These are phyloP conservation scores for Prolemur simus DNA, from an alignment of 2,113 vertebrate genomes.

Conservation along the genomic window DNA sequence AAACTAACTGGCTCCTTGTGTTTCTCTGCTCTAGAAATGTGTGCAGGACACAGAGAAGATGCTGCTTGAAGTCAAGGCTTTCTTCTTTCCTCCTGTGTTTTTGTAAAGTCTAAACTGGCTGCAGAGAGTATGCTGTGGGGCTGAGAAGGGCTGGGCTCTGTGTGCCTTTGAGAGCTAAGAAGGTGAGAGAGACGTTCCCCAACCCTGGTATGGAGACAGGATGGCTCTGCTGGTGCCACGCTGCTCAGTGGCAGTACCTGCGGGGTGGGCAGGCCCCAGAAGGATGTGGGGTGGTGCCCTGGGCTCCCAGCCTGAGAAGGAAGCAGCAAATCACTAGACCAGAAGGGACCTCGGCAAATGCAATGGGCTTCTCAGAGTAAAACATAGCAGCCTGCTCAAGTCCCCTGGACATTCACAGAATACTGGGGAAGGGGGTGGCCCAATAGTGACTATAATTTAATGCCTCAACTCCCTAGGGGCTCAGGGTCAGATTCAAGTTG, in stretches of 20 bases:
- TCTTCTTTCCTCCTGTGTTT: neutral
- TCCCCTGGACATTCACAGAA: neutral
- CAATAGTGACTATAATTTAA: neutral
- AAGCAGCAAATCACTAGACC: neutral
- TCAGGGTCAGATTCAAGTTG: neutral
- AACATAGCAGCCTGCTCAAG: neutral
- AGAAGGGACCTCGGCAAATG: neutral
- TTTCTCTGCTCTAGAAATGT: neutral
- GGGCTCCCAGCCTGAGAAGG: neutral
- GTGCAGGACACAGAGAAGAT: neutral
- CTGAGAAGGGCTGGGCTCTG: neutral
- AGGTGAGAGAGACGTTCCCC: neutral
- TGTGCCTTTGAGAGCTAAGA: neutral
- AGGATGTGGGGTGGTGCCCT: too few species aligned
- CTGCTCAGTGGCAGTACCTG: neutral
- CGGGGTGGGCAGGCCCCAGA: accelerated
- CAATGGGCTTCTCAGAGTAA: neutral
- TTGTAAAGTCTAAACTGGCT: neutral
- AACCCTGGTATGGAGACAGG: too few species aligned
- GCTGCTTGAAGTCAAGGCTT: neutral
- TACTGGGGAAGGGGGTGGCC: neutral
- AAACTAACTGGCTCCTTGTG: neutral
- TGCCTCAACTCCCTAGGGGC: neutral
- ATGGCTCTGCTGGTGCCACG: neutral
- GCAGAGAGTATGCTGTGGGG: neutral